Conservation (phyloP, 1,140 invertebrate species). For the Ceratosolen fusciceps region DNA sequence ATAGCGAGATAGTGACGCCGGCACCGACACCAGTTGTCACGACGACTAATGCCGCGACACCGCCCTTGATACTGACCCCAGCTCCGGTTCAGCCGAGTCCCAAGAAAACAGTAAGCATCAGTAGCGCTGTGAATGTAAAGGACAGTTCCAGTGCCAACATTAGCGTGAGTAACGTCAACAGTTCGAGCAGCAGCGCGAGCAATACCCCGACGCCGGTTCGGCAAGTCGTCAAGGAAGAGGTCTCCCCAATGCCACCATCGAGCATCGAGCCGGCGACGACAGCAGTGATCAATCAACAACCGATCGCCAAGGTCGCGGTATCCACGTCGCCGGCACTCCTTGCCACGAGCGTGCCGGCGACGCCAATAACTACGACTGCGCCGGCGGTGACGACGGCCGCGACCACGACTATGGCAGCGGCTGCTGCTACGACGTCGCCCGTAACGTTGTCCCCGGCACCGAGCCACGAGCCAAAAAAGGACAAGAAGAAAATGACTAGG, state of each 20-base stretch:
- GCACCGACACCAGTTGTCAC: not conserved
- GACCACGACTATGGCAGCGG: no score
- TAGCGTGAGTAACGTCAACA: constrained; percentile 37
- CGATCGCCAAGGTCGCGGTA: not conserved
- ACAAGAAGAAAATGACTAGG: constrained; percentile 80
- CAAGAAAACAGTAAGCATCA: constrained; percentile 29
- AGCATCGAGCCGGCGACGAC: not conserved
- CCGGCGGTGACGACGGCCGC: no score
- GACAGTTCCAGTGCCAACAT: constrained; percentile 32
- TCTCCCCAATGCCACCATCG: constrained; percentile 4
- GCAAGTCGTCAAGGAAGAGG: constrained; percentile 56
- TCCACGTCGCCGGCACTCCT: not conserved
- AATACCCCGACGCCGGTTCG: constrained; percentile 41
- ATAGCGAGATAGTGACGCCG: constrained; percentile 31
- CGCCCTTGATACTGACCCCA: constrained; percentile 18
- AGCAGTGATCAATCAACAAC: not conserved
- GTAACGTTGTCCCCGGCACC: no score
- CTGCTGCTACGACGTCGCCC: no score
- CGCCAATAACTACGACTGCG: no score
- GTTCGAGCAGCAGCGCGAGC: constrained; percentile 48
- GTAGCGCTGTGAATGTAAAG: not conserved
- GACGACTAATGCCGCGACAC: not conserved
- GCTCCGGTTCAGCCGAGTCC: constrained; percentile 49
- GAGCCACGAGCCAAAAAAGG: constrained; percentile 62
- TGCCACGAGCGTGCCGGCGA: not conserved